Conservation (phyloP, 2,888 invertebrate species). For the Polydrusus tereticollis region DNA sequence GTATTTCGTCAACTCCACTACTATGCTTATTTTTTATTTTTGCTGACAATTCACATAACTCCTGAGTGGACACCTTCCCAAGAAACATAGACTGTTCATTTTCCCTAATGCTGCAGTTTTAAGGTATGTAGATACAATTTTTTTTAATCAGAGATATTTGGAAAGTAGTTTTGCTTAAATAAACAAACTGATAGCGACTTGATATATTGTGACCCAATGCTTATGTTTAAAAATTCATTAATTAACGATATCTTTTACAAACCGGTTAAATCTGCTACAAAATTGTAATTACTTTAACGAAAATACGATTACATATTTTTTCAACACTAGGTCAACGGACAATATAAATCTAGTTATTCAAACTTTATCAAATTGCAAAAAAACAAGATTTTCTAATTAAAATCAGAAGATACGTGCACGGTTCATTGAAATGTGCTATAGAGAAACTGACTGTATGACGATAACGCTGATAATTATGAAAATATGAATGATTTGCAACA, state of each 20-base stretch:
- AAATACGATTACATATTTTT: conserved; percentile 23
- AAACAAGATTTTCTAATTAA: conserved; percentile 6
- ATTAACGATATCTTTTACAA: conserved; percentile 1
- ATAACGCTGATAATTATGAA: neutral
- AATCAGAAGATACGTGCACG: neutral
- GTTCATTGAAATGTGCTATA: conserved; percentile 3
- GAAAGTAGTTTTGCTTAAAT: neutral
- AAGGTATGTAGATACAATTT: no score
- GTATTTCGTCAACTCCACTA: no score
- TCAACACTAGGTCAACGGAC: conserved; percentile 40
- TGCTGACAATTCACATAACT: no score
- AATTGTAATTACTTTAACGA: conserved; percentile 7
- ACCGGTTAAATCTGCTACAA: conserved; percentile 8
- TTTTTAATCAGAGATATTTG: neutral
- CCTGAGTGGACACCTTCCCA: no score
- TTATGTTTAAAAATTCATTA: conserved; percentile 16
- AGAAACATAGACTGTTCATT: no score
- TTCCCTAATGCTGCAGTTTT: no score
- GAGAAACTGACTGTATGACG: conserved; percentile 27
- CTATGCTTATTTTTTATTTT: no score
- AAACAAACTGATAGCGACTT: conserved; percentile 4
- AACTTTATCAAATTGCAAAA: conserved; percentile 4
- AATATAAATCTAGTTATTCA: conserved; percentile 15
- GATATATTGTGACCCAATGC: neutral
- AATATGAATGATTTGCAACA: neutral